Base-by-base conservation (phyloP, 2,888 invertebrate genomes). In the Eupsilia transversa region DNA sequence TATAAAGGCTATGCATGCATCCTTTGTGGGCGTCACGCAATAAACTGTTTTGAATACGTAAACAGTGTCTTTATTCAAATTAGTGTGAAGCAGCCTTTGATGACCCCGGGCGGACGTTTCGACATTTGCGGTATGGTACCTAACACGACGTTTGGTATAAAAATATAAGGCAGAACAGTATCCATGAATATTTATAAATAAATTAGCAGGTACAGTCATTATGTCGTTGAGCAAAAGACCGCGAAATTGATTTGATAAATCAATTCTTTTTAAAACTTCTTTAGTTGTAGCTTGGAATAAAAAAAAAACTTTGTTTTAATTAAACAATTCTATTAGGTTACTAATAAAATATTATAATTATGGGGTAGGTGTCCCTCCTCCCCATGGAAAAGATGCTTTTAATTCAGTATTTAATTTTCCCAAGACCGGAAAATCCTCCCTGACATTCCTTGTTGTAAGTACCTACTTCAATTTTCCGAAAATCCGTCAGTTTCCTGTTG, bases 21-120 rank as follows among this genome's bases (percentile, higher is more conserved):
- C 90, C 89, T 90, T 89, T 87, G 89, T 88, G 88, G 89, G 88
- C 82, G 88, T 89, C 91, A 91, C 89, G 90, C 90, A 91, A 90
- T 87, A 86, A 87, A 89, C 88, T 87, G 88, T 89, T 90, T 88
- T 89, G 91, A 92, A 92, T 93, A 91, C 90, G 89, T 85, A 92
- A 92, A 90, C 88, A 89, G 87, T 89, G 89, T 87, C 86, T 88
- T 86, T 88, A 92, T 92, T 91, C 89, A 92, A 91, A 91, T 91
- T 79, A 88, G 88, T 90, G 88, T 88, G 88, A 87, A 88, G 84
- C 88, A 88, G 89, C 88, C 89, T 90, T 87, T 86, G 87, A 88
- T 90, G 91, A 90, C 90, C 92, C 88, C 89, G 86, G 77, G 81
- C 85, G 80, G 74, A 78, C 81, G 82, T 86, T 90, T 87, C 82